Evolutionary conservation across 2,888 invertebrate genomes (phyloP), one percentile per base, ranked within the genome.

Genomic region (Unio pictorum): DNA sequence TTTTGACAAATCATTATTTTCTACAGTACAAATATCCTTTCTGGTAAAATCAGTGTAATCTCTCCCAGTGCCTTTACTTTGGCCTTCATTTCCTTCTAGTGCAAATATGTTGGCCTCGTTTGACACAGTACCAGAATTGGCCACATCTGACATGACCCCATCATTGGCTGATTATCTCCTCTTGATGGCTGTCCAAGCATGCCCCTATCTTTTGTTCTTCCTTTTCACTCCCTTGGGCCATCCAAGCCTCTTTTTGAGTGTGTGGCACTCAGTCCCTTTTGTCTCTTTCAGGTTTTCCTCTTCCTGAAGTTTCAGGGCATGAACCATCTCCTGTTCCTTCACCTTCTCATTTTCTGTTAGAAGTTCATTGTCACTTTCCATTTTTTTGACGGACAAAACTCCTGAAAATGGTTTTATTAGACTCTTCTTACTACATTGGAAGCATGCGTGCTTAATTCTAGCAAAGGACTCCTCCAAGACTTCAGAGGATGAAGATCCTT

Each of bases 321-420:
- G 77, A 64, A 82, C 76, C 26, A 82, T 71, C 55, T 81, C 76
- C 56, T 68, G 74, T 75, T 84, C 81, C 64, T 76, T 80, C 30
- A 71, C 62, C 61, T 72, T 78, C 54, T 84, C 82, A n/a, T 80
- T 75, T 30, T 75, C 75, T 15, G 79, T 79, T n/a, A 87, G 68
- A 15, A 60, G 34, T 2, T 78, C 79, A 23, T 75, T 79, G 28
- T 78, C 74, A 26, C 75, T 64, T 57, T 75, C 81, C 7, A 84
- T 75, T 66, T 83, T 85, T 64, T 86, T 83, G 28, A 86, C 82
- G 80, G 74, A 76, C 90, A 89, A 62, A 87, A 83, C 60, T 87
- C 87, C 45, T 80, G 78, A 66, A 86, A 85, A 76, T 90, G 90
- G 71, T 89, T 89, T 23, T 45, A 86, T 82, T 55, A 90, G 77